phyloP scores from a whole-genome alignment of 2,888 invertebrate species.

The Druceiella hillmani region DNA sequence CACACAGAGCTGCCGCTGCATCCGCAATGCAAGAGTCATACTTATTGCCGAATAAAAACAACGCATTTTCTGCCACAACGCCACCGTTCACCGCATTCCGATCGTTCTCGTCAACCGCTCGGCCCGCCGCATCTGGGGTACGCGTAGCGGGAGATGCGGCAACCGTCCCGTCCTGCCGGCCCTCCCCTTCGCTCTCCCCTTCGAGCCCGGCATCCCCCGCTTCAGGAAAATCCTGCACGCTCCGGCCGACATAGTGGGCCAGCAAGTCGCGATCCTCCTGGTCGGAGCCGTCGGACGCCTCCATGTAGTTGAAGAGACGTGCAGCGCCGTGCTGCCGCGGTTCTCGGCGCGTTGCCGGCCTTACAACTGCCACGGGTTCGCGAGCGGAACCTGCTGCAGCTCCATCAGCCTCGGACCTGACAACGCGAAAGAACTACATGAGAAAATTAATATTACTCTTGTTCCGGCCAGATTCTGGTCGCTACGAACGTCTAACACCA shows the following conservation, averaged over 20 bases:
- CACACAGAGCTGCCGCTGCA: too few relatives aligned
- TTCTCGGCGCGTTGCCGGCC: conserved; percentile 31
- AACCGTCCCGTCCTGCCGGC: conserved; percentile 13
- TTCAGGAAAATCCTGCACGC: conserved; percentile 58
- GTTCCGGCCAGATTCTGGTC: neutral
- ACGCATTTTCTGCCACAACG: too few relatives aligned
- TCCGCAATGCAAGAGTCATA: too few relatives aligned
- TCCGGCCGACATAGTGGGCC: conserved; percentile 16
- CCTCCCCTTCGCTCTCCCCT: conserved; percentile 26
- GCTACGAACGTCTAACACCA: neutral
- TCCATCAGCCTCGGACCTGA: conserved; percentile 23
- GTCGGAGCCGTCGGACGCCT: conserved; percentile 67
- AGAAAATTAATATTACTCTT: conserved; percentile 24
- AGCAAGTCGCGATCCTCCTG: conserved; percentile 31
- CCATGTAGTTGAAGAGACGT: conserved; percentile 66
- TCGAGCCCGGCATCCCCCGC: conserved; percentile 51
- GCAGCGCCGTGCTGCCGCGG: conserved; percentile 59
- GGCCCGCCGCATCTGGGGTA: too few relatives aligned
- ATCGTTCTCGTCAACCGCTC: too few relatives aligned
- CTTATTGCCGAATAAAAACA: too few relatives aligned
- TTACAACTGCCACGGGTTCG: conserved; percentile 27
- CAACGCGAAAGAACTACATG: conserved; percentile 24
- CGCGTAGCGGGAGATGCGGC: conserved; percentile 41
- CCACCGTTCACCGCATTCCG: too few relatives aligned
- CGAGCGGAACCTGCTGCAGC: conserved; percentile 18